Evolutionary conservation across 2,888 invertebrate genomes (phyloP), one percentile per base, ranked within the genome.

Genomic region (Spialia ferax): DNA sequence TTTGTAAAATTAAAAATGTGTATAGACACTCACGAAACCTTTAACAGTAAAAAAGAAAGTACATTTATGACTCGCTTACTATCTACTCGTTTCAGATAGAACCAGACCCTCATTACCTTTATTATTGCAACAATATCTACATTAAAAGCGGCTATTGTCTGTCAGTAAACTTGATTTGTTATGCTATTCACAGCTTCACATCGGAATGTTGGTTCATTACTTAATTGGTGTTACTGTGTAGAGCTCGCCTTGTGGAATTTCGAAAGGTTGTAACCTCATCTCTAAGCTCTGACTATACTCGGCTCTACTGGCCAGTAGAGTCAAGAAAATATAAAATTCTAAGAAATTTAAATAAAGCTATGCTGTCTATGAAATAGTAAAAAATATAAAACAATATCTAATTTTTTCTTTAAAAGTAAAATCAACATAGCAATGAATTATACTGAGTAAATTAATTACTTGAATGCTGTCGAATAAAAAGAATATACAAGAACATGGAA

Each of bases 91-190:
- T 10, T 15, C 4, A 4, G 8, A 11, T 32, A 32, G 18, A 18
- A 32, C 60, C 29, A 50, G 15, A 15, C n/a, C 10, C 26, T 45
- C 11, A n/a, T 15, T 50, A 50, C 20, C 22, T 52, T 48, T 60
- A 60, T 62, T 45, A 64, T 56, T 65, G 48, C 45, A 38, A 52
- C 65, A 65, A 64, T 64, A 64, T 56, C 45, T 59, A 59, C 59
- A 52, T 59, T 65, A 65, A 59, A 42, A 52, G 50, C 20, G 26
- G 50, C 59, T 59, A 60, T 66, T 66, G 66, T 66, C 60, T 66
- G 42, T 54, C 42, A 11, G 52, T 66, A 59, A 52, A 52, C 60
- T 60, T 65, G 59, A 45, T 52, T 52, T 54, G 63, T 55, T 45
- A 55, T 54, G 52, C 42, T 60, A 60, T 66, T 55, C 66, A 66